These are phyloP conservation scores for Platalea minor DNA, from an alignment of 2,797 vertebrate species.

Conservation along the genomic window DNA sequence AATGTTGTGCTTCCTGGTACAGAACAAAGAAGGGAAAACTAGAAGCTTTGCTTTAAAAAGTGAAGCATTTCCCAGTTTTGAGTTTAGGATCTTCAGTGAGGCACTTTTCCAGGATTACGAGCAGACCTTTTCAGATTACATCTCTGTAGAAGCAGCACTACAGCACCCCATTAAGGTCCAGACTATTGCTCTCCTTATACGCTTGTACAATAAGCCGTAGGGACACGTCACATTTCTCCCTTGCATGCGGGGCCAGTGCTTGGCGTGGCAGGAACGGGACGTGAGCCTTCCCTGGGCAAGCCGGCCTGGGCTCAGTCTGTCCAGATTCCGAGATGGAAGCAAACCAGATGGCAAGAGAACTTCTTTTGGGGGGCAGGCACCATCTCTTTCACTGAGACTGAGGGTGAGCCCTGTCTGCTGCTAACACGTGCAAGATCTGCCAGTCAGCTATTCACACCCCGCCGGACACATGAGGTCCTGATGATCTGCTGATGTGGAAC, in stretches of 20 bases:
- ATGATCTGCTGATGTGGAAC: not conserved
- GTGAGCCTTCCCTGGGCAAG: not conserved
- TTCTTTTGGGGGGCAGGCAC: not conserved
- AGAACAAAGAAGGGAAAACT: slow-evolving; percentile 29
- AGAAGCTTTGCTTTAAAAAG: not conserved
- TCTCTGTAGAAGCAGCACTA: not conserved
- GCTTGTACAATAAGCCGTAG: rapidly evolving
- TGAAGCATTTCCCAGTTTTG: not conserved
- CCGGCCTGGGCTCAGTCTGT: not conserved
- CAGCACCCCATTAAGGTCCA: not conserved
- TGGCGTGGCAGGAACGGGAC: not conserved
- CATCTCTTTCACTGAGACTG: not conserved
- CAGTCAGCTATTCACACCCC: not conserved
- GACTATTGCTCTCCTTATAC: not conserved
- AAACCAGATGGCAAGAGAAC: not conserved
- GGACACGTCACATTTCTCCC: rapidly evolving
- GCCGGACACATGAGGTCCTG: rapidly evolving
- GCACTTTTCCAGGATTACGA: not conserved
- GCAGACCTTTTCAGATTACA: not conserved
- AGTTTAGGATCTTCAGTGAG: not conserved
- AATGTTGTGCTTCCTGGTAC: slow-evolving; percentile 48
- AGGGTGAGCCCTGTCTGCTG: not conserved
- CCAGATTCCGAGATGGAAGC: not conserved
- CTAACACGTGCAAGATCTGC: not conserved
- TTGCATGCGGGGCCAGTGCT: not conserved